Evolutionary conservation across 2,113 vertebrate species (phyloP).

Genomic region (Gorsachius goisagi): DNA sequence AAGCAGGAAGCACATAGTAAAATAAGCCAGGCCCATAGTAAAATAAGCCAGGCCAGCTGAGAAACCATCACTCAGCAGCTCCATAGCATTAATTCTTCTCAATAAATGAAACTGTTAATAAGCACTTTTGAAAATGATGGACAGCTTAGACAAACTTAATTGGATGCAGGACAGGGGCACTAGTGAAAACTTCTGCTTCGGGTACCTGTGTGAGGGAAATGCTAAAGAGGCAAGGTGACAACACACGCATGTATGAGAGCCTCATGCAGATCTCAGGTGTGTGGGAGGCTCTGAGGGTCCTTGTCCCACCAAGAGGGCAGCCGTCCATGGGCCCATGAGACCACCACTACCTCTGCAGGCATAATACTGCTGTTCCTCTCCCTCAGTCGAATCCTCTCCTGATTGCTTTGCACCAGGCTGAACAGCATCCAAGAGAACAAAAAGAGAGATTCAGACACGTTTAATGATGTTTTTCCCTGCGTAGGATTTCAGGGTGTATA

Average conservation of each 20-base stretch:
- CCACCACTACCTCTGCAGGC: not conserved
- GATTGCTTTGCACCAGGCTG: not conserved
- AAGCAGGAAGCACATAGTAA: not conserved
- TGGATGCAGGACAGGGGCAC: not conserved
- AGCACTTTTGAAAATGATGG: not conserved
- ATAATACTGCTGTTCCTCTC: not conserved
- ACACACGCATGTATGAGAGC: accelerated
- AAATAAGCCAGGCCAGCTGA: not conserved
- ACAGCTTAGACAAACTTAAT: not conserved
- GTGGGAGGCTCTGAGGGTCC: not conserved
- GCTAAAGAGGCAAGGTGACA: not conserved
- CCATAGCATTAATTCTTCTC: not conserved
- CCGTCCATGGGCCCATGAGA: not conserved
- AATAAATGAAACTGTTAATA: not conserved
- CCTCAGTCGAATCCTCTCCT: not conserved
- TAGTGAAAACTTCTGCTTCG: not conserved
- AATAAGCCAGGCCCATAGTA: not conserved
- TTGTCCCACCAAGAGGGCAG: not conserved
- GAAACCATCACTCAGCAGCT: not conserved
- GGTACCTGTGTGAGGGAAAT: not conserved
- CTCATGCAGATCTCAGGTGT: accelerated
- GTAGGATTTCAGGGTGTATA: not conserved
- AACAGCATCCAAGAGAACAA: not conserved
- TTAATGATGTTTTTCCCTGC: not conserved
- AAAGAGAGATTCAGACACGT: not conserved